Evolutionary conservation across 1,140 invertebrate genomes (phyloP).

Genomic region (Drosophila subobscura): DNA sequence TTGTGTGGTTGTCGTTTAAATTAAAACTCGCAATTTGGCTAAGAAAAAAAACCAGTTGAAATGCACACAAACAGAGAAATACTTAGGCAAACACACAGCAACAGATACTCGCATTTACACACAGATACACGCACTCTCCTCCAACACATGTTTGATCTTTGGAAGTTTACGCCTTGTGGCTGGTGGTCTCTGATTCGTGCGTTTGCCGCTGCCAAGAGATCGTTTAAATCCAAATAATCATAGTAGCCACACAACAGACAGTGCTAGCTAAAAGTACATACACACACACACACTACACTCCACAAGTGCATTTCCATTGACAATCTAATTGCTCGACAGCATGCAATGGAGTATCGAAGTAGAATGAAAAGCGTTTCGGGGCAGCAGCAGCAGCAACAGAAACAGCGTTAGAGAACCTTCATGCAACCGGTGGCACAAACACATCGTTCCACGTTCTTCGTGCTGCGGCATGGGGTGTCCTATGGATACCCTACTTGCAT

Average conservation of each 20-base stretch:
- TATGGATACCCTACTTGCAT: conserved; percentile 48
- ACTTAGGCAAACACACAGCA: no score
- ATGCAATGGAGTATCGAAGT: conserved; percentile 34
- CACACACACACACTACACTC: conserved; percentile 44
- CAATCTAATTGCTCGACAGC: conserved; percentile 71
- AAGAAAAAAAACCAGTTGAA: conserved; percentile 61
- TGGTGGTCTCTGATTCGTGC: no score
- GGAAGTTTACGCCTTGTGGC: no score
- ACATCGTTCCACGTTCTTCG: conserved; percentile 5
- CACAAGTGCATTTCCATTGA: conserved; percentile 47
- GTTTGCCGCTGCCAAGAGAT: no score
- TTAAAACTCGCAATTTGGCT: conserved; percentile 79
- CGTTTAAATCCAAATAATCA: no score
- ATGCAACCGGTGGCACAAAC: conserved; percentile 8
- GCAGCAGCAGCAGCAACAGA: conserved; percentile 25
- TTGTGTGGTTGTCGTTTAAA: conserved; percentile 62
- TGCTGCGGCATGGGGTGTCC: not conserved
- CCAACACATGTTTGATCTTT: no score
- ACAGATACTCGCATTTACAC: no score
- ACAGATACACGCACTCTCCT: no score
- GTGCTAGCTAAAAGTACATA: conserved; percentile 35
- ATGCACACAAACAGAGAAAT: no score
- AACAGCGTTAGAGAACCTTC: conserved; percentile 12
- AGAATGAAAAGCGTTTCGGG: conserved; percentile 49
- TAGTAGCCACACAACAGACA: no score